A percentile compares a stretch with the other conserved stretches of the same genome.
Conservation (phyloP, 2,797 vertebrate genomes). For the Rhinogobio ventralis region DNA sequence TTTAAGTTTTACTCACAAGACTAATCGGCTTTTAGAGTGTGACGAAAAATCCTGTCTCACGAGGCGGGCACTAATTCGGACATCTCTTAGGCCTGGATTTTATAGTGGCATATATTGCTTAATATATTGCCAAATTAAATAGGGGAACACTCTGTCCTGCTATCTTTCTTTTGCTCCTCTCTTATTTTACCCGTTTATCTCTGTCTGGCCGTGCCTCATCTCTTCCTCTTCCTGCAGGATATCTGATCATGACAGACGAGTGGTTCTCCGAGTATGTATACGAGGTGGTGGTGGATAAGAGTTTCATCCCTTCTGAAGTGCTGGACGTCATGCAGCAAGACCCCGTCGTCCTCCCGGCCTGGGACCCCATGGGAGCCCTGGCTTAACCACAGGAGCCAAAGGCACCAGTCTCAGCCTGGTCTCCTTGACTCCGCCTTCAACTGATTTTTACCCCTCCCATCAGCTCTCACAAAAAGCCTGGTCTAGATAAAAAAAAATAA, state of each 20-base stretch:
- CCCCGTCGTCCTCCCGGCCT: conserved; percentile 90
- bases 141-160: too few species aligned
- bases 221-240: conserved; percentile 78
- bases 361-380: conserved; percentile 98
- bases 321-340: conserved; percentile 90
- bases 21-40: conserved; percentile 37
- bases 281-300: conserved; percentile 96
- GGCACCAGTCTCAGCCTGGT: conserved; percentile 63
- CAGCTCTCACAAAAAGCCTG: conserved; percentile 57
- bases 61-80: not conserved
- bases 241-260: conserved; percentile 97
- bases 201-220: conserved; percentile 33
- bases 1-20: conserved; percentile 20
- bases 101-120: not conserved
- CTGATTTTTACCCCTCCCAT: conserved; percentile 71
- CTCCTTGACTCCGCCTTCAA: conserved; percentile 70
- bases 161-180: conserved; percentile 27
- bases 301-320: conserved; percentile 82
- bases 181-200: conserved; percentile 32
- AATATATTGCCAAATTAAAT: conserved; percentile 34
- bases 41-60: conserved; percentile 32
- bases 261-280: conserved; percentile 99
- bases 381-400: conserved; percentile 78
- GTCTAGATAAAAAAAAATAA: conserved; percentile 76
- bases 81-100: not conserved